Percentiles rank a stretch among this genome's conserved stretches.
Evolutionary conservation across 2,797 vertebrate genomes (phyloP).

Genomic region (Adrianichthys oophorus): DNA sequence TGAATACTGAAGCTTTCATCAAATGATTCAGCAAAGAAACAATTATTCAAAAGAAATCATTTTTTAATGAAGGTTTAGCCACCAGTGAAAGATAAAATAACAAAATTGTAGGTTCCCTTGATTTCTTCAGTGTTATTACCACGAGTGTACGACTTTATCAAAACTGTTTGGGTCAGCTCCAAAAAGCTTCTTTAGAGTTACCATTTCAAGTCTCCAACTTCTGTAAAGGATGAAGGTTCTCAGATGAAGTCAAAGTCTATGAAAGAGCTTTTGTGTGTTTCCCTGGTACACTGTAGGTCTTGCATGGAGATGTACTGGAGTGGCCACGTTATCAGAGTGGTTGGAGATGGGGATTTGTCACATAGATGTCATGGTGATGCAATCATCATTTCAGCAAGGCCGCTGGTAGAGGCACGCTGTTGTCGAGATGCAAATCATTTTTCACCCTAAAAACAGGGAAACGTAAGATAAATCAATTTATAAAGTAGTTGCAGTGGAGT

Average conservation of each 20-base stretch:
- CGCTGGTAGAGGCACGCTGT: conserved; percentile 77
- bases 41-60: conserved; percentile 28
- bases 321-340: conserved; percentile 39
- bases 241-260: conserved; percentile 28
- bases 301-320: conserved; percentile 29
- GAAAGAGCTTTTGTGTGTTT: conserved; percentile 11
- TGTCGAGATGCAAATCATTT: conserved; percentile 83
- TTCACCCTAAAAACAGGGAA: conserved; percentile 47
- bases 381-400: conserved; percentile 75
- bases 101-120: conserved; percentile 24
- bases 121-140: conserved; percentile 33
- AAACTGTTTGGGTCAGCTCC: conserved; percentile 39
- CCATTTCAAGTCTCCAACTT: conserved; percentile 19
- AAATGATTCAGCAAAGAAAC: conserved; percentile 36
- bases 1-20: conserved; percentile 52
- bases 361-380: conserved; percentile 57
- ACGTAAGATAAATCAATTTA: conserved; percentile 10
- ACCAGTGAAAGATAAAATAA: conserved; percentile 11
- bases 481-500: conserved; percentile 1
- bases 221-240: conserved; percentile 27
- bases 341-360: conserved; percentile 45
- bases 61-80: conserved; percentile 24
- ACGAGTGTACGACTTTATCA: conserved; percentile 42
- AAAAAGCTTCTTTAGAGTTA: conserved; percentile 28
- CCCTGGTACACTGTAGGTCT: conserved; percentile 13